These are phyloP conservation scores for Troglohyphantes excavatus DNA, from an alignment of 2,888 invertebrate genomes.

Conservation along the genomic window DNA sequence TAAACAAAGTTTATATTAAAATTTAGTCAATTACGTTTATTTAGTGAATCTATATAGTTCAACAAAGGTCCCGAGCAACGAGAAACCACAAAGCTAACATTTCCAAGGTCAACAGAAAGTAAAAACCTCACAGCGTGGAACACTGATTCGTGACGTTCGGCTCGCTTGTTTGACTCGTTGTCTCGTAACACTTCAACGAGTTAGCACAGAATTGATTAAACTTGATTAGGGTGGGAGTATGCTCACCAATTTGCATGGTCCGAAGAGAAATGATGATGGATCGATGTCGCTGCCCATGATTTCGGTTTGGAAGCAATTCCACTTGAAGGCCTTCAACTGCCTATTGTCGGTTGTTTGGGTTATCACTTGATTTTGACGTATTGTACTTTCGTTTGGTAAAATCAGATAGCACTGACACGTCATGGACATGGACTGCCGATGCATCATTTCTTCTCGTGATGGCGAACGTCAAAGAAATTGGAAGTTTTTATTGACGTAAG, in stretches of 20 bases:
- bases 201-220: neutral
- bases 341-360: neutral
- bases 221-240: conserved; percentile 9
- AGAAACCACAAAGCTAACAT: too few species aligned
- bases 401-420: neutral
- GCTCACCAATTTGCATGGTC: neutral
- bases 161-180: neutral
- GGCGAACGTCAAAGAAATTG: too few species aligned
- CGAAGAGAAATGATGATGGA: neutral
- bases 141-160: neutral
- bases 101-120: too few species aligned
- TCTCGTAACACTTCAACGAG: neutral
- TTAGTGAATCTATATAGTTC: too few species aligned
- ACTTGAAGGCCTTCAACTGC: neutral
- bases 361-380: conserved; percentile 1
- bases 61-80: too few species aligned
- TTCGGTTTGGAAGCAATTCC: too few species aligned
- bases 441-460: neutral
- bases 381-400: neutral
- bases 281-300: neutral
- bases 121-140: neutral
- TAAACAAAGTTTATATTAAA: too few species aligned
- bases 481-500: too few species aligned
- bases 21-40: too few species aligned
- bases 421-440: neutral